Evolutionary conservation across 2,797 vertebrate species (phyloP).

Genomic region (Crypturellus tataupa): DNA sequence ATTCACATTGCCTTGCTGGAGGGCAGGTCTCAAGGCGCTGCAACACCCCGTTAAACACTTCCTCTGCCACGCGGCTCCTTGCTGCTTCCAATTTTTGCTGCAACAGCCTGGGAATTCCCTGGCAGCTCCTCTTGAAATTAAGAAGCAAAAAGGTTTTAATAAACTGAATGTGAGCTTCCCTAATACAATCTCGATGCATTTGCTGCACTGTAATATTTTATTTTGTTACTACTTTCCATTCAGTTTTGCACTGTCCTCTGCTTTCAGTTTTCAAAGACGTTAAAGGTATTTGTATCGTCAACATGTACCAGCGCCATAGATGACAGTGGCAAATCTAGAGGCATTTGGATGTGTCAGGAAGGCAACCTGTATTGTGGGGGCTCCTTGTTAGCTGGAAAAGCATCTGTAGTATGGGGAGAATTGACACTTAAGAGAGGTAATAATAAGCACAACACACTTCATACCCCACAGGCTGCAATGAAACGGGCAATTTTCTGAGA

Average conservation of each 20-base stretch:
- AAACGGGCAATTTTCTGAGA: neutral
- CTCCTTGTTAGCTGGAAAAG: neutral
- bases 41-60: neutral
- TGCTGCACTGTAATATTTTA: neutral
- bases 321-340: neutral
- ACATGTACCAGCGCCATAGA: neutral
- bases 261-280: neutral
- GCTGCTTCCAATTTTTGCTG: conserved; percentile 11
- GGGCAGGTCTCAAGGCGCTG: conserved; percentile 10
- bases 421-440: neutral
- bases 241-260: neutral
- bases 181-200: neutral
- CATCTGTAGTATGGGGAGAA: neutral
- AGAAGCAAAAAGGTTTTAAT: neutral
- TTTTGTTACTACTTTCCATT: neutral
- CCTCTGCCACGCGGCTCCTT: neutral
- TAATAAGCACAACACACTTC: neutral
- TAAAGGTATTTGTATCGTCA: neutral
- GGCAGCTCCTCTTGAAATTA: neutral
- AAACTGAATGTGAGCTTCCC: neutral
- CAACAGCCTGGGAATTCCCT: neutral
- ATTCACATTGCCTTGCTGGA: neutral
- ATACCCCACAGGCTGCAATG: neutral
- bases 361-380: neutral
- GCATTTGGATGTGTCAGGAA: neutral